Conservation (phyloP, 2,888 invertebrate species). For the Altica lythri region DNA sequence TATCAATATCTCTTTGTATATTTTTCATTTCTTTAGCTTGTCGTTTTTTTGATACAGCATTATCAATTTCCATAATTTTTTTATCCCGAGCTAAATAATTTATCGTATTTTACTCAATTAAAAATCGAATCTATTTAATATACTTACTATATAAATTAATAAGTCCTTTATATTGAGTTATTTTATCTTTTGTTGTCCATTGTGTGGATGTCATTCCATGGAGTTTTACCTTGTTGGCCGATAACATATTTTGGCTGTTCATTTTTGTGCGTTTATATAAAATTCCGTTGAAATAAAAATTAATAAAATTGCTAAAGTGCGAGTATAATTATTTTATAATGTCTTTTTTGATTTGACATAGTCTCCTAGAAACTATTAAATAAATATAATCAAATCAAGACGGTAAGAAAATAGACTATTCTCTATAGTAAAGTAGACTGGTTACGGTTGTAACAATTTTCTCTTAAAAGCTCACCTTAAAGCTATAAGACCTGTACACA, state of each 20-base stretch:
- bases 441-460: too few relatives aligned
- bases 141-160: conserved; percentile 68
- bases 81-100: conserved; percentile 63
- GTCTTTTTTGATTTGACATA: too few relatives aligned
- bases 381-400: too few relatives aligned
- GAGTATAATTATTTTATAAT: too few relatives aligned
- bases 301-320: too few relatives aligned
- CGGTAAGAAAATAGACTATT: too few relatives aligned
- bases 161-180: conserved; percentile 68
- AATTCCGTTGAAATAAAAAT: too few relatives aligned
- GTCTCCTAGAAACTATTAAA: too few relatives aligned
- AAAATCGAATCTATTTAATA: conserved; percentile 16
- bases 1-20: conserved; percentile 62
- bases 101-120: background rate
- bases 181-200: conserved; percentile 70
- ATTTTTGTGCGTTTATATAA: too few relatives aligned
- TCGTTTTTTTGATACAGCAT: conserved; percentile 57
- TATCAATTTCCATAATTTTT: conserved; percentile 65
- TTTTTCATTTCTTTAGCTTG: conserved; percentile 64
- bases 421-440: too few relatives aligned
- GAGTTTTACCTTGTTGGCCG: conserved; percentile 63
- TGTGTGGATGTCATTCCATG: conserved; percentile 68
- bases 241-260: conserved; percentile 58
- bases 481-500: too few relatives aligned
- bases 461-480: too few relatives aligned